A percentile compares a stretch with the other conserved stretches of the same genome.
phyloP scores from a whole-genome alignment of 64 coral and sea anemone genomes.

The Orbicella faveolata region DNA sequence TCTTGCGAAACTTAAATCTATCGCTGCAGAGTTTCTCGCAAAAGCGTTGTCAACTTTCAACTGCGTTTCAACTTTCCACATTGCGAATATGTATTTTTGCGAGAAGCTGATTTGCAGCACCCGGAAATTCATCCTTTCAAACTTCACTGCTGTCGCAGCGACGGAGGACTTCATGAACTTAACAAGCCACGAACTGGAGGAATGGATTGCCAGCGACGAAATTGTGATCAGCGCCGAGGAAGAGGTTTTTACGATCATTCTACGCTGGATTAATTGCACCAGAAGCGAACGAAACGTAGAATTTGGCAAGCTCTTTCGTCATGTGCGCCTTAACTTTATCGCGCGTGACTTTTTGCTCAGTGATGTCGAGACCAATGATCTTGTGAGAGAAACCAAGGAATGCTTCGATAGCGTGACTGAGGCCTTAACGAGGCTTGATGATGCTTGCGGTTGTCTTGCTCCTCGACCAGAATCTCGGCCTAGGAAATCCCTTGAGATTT shows the following conservation, averaged over 20 bases:
- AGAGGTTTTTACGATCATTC: slow-evolving; percentile 13
- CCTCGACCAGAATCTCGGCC: too few species aligned
- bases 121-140: slow-evolving; percentile 13
- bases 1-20: too few species aligned
- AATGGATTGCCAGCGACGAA: slow-evolving; percentile 37
- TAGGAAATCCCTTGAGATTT: too few species aligned
- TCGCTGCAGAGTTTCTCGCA: too few species aligned
- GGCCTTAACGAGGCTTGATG: too few species aligned
- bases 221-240: slow-evolving; percentile 34
- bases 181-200: not conserved
- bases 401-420: too few species aligned
- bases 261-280: slow-evolving; percentile 16
- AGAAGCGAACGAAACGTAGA: not conserved
- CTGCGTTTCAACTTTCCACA: slow-evolving; percentile 3
- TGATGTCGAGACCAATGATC: too few species aligned
- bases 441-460: too few species aligned
- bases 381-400: too few species aligned
- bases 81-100: slow-evolving; percentile 11
- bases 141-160: slow-evolving; percentile 5
- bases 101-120: slow-evolving; percentile 6
- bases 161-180: slow-evolving; percentile 5
- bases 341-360: too few species aligned
- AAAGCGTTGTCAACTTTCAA: not conserved
- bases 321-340: too few species aligned
- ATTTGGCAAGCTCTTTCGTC: slow-evolving; percentile 19